These are phyloP conservation scores for Uropsilus gracilis DNA, from an alignment of 2,113 vertebrate species.

Conservation along the genomic window DNA sequence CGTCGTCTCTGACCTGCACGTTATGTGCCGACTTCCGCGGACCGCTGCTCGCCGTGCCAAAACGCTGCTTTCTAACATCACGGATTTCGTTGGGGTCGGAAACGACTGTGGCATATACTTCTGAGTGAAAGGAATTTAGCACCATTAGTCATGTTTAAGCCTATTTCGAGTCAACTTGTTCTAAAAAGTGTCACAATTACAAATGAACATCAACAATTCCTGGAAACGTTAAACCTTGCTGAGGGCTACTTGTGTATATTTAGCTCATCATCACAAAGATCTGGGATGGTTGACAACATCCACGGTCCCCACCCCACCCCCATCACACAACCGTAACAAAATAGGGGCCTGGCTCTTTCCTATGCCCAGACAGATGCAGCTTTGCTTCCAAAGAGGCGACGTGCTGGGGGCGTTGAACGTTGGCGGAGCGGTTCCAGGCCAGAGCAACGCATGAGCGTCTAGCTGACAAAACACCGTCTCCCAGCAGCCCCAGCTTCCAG, in stretches of 20 bases:
- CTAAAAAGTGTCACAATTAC: slow-evolving; percentile 15
- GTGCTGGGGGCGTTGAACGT: neutral
- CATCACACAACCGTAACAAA: neutral
- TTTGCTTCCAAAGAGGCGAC: neutral
- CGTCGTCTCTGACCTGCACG: neutral
- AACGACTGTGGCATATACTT: neutral
- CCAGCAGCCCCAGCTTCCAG: neutral
- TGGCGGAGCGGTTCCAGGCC: neutral
- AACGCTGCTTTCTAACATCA: neutral
- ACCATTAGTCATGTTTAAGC: neutral
- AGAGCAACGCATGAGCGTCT: neutral
- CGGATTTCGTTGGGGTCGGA: neutral
- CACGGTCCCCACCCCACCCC: neutral
- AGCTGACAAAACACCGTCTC: neutral
- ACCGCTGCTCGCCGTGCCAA: neutral
- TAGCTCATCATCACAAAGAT: neutral
- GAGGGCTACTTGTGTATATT: neutral
- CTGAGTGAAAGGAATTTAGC: neutral
- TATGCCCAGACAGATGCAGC: slow-evolving; percentile 1
- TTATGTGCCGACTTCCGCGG: neutral
- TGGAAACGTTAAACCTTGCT: neutral
- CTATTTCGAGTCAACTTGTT: slow-evolving; percentile 9
- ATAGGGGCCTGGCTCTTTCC: neutral
- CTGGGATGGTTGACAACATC: neutral
- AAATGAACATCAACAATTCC: slow-evolving; percentile 12